Base-by-base conservation (phyloP, 2,113 vertebrate genomes). In the Lasiurus cinereus region DNA sequence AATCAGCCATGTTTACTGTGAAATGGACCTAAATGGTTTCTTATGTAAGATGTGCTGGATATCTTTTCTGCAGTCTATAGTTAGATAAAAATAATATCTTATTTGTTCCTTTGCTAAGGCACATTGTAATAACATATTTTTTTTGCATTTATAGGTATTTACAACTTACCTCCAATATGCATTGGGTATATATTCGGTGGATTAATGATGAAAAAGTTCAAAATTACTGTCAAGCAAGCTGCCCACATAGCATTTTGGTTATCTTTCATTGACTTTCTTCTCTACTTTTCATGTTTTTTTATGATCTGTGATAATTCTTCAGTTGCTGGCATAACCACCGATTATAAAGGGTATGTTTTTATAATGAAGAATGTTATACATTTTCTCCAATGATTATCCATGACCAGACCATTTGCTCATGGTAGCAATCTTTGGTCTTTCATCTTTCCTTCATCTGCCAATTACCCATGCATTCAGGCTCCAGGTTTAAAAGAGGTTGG, bases 161-260 rank as follows among this genome's bases (percentile, higher is more conserved):
- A 99, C 97, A 99, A 98, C 96, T 98, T 99, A 85, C 99, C 99
- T 0, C 97, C 99, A 43, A 97, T 99, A 96, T 99, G 99, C 27
- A 31, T 99, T 96, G 99, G 99, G 59, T 99, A 99, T 97, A 99
- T 99, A 96, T 97, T 98, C 93, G 99, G 99, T 62, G 99, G 99
- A 76, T 97, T 99, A 36, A 97, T 99, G 67, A 99, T 99, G 99
- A 99, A 99, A 96, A 99, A 98, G 86, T 98, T 99, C 96, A 99
- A 99, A 97, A 98, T 99, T 90, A 98, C 98, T 96, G 97, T 98
- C 62, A 98, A 98, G 97, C 98, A 98, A 96, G 99, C 99, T 70
- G 99, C 99, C 3, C 98, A 97, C 88, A 96, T 99, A 77, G 98
- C 97, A 8, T 99, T 99, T 72, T 97, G 98, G 94, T 96, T 98